phyloP scores from a whole-genome alignment of 2,797 vertebrate genomes.

The Lagodon rhomboides region DNA sequence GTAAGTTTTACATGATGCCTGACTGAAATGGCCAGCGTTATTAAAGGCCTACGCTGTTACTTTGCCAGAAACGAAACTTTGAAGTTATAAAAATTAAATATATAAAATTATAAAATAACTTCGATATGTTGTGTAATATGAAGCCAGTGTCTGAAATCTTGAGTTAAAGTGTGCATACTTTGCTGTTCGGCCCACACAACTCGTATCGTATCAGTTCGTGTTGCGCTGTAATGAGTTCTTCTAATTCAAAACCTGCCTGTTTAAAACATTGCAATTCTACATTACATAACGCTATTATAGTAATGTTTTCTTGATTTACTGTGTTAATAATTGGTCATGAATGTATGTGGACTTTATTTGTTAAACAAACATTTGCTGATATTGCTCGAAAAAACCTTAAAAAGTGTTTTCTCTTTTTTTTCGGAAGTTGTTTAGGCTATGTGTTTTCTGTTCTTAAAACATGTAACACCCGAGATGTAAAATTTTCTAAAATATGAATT shows the following conservation, averaged over 20 bases:
- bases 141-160: neutral
- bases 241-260: neutral
- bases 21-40: neutral
- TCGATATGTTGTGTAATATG: neutral
- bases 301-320: neutral
- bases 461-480: neutral
- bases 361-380: neutral
- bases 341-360: neutral
- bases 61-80: neutral
- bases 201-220: neutral
- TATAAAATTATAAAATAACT: neutral
- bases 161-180: neutral
- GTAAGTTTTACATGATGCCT: neutral
- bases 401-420: neutral
- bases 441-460: conserved; percentile 1
- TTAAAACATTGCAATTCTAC: neutral
- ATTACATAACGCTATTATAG: neutral
- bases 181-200: neutral
- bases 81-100: no score
- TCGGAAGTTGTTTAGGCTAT: neutral
- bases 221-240: neutral
- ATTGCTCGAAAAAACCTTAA: neutral
- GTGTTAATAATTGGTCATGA: neutral
- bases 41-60: neutral
- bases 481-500: neutral